Evolutionary conservation across 1,140 invertebrate genomes (phyloP), one percentile per base, ranked within the genome.

Genomic region (Diachasma alloeum): DNA sequence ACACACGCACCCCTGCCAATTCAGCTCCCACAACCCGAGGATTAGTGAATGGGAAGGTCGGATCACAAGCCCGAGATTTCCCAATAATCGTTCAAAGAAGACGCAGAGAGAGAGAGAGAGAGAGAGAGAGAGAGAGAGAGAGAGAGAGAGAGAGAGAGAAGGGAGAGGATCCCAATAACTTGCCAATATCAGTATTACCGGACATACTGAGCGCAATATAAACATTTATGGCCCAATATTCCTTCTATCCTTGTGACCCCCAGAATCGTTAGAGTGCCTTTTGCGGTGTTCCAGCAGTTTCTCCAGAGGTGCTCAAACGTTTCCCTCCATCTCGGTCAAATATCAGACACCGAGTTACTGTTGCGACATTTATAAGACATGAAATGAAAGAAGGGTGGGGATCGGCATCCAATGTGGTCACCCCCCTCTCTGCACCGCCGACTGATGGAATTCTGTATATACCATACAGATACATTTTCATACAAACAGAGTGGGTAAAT

Each of bases 201-300:
- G 82, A 81, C 48, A 82, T 79, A 88, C 85, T 84, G 83, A 87
- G 81, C 83, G 86, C 87, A 88, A 89, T 90, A 90, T 89, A 87
- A 89, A 85, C 87, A 86, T 90, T 90, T 89, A 90, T 89, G 84
- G 83, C 81, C 84, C 84, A 85, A 83, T 87, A 84, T 83, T 81
- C 78, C 83, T 81, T 83, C 82, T 76, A 77, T 78, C 78, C 71
- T 81, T 71, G 69, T 56, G n/a, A 56, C 48, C 48, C 53, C 26
- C 9, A 63, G 22, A 63, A 63, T 63, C 59, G 59, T 63, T 63
- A 63, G 59, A 63, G 59, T 63, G 11, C 59, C 59, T 63, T 63
- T 63, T 63, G 59, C 59, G 59, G 59, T 31, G 24, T 63, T 26
- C 59, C 9, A 31, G 22, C 4, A 63, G 59, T 63, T 26, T 63